These are phyloP conservation scores for Goniozus legneri DNA, from an alignment of 1,140 invertebrate species.

Conservation along the genomic window DNA sequence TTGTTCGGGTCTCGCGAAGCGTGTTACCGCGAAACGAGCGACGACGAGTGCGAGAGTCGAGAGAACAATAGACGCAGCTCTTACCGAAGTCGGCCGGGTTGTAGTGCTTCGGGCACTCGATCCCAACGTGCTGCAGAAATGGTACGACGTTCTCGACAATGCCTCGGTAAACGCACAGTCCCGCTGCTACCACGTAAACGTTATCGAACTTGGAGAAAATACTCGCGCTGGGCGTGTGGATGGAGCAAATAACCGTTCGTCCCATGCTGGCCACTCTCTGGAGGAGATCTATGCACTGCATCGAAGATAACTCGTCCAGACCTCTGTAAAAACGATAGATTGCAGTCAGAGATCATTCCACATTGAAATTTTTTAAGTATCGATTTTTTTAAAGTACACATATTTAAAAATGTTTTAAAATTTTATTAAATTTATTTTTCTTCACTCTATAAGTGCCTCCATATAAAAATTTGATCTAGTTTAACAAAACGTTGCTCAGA, in stretches of 20 bases:
- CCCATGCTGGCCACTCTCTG: conserved; percentile 72
- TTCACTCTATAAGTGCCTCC: no score
- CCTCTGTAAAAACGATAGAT: conserved; percentile 57
- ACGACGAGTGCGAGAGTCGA: no score
- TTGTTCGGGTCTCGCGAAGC: no score
- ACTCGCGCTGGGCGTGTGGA: conserved; percentile 85
- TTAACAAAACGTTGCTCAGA: no score
- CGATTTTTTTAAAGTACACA: no score
- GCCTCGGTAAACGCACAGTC: conserved; percentile 74
- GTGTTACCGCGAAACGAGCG: no score
- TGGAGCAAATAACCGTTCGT: conserved; percentile 83
- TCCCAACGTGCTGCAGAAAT: conserved; percentile 62
- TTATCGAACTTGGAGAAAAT: conserved; percentile 76
- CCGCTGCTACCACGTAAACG: conserved; percentile 70
- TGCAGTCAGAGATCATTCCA: no score
- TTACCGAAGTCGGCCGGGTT: conserved; percentile 82
- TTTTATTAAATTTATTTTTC: no score
- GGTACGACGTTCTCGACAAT: conserved; percentile 64
- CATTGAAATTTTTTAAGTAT: no score
- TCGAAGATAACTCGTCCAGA: conserved; percentile 72
- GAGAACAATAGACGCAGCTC: conserved; percentile 23
- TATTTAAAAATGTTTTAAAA: no score
- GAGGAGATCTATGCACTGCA: conserved; percentile 71
- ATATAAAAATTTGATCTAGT: no score
- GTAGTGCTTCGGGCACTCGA: conserved; percentile 72